Evolutionary conservation across 92 coral and sea anemone genomes (phyloP), one percentile per base, ranked within the genome.

Genomic region (Metridium senile): DNA sequence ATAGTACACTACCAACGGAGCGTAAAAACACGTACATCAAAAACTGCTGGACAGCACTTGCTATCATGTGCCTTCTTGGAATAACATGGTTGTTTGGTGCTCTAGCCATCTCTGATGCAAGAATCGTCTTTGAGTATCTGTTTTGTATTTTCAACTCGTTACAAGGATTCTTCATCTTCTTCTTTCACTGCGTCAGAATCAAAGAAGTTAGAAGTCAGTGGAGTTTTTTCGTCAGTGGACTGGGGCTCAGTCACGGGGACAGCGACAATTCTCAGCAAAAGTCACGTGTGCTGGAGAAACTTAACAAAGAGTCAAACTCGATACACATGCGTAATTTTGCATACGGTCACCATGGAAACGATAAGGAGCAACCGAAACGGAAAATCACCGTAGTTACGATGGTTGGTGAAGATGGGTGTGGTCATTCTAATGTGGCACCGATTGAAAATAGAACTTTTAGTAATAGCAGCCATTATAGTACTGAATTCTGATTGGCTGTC

Each of bases 21-120:
- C 84, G 87, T 31, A 91, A 85, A 52, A 47, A 90, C 8, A 78
- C 68, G 19, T 28, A 28, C 23, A 79, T 82, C 0, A 88, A 85
- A 30, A 81, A 97, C 26, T 72, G 67, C 28, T 78, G 87, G 17
- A 90, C 95, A 33, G 75, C 92, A 2, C 11, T 88, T 39, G 93
- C 97, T 26, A 90, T 93, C 33, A 68, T 88, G 85, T 75, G 88
- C 21, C 83, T 93, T 0, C 82, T 93, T 45, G 98, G 98, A 1
- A 72, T 93, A 1, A 88, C 98, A 9, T 93, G 98, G 98, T 33
- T 80, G 19, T 93, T 93, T 52, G 98, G 98, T 9, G 97, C 93
- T 31, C 81, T 93, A 30, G 92, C 97, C 23, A 78, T 93, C 59
- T 91, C 85, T 11, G 79, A 71, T 43, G 89, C 92, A 11, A 93